Conservation (phyloP, 2,113 vertebrate genomes). For the Plectropomus leopardus region DNA sequence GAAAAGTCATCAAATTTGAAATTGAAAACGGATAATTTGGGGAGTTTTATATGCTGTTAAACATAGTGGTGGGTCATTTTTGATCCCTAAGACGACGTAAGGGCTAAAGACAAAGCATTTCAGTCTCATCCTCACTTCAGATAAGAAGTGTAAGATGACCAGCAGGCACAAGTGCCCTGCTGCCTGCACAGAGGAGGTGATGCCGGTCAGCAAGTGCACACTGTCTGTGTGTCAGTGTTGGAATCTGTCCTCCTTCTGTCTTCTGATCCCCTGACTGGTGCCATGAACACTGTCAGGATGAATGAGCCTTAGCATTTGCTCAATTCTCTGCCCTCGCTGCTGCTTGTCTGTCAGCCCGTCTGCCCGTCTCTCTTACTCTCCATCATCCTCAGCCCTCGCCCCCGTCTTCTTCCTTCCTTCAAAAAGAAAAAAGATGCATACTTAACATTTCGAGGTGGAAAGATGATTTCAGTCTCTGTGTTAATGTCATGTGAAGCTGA, state of each 20-base stretch:
- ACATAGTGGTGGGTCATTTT: no score
- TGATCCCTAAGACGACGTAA: no score
- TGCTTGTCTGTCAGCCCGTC: slow-evolving; percentile 50
- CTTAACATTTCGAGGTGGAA: not conserved
- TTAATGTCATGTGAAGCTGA: not conserved
- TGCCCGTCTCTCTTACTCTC: slow-evolving; percentile 19
- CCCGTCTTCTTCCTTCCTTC: not conserved
- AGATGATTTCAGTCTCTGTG: not conserved
- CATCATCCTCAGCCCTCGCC: slow-evolving; percentile 18
- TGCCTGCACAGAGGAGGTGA: slow-evolving; percentile 6
- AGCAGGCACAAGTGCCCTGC: slow-evolving; percentile 1
- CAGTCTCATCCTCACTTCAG: not conserved
- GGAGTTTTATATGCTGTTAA: no score
- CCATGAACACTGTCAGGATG: slow-evolving; percentile 50
- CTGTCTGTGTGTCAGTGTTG: slow-evolving; percentile 28
- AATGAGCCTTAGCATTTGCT: slow-evolving; percentile 45
- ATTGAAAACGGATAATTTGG: no score
- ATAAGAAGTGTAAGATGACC: not conserved
- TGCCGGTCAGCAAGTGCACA: not conserved
- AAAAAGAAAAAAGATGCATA: not conserved
- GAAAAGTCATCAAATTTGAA: no score
- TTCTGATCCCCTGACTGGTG: slow-evolving; percentile 25
- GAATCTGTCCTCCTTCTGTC: slow-evolving; percentile 12
- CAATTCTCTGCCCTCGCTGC: slow-evolving; percentile 29
- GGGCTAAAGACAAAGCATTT: not conserved